A percentile compares a stretch with the other conserved stretches of the same genome.
Evolutionary conservation across 2,797 vertebrate genomes (phyloP).

Genomic region (Argentina silus): DNA sequence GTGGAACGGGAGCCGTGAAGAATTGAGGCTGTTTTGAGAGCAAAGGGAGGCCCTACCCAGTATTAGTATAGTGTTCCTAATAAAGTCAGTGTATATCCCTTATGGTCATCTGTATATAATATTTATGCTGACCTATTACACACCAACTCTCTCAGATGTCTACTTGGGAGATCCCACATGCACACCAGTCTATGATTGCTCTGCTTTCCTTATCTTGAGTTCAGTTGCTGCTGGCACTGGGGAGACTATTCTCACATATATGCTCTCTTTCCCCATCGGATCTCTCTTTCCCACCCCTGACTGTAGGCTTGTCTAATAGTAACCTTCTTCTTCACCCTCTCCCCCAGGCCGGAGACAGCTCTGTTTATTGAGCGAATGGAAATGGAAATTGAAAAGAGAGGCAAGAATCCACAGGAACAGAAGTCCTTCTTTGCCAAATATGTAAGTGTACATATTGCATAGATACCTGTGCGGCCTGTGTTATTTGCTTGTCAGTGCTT

Average conservation of each 20-base stretch:
- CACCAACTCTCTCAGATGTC: too few relatives aligned
- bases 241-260: neutral
- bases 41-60: too few relatives aligned
- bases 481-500: neutral
- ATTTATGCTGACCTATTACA: too few relatives aligned
- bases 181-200: neutral
- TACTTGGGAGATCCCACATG: neutral
- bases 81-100: too few relatives aligned
- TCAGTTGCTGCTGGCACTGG: neutral
- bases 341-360: slow-evolving; percentile 85
- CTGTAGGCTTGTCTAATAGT: neutral
- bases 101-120: too few relatives aligned
- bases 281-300: neutral
- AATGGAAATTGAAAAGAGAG: slow-evolving; percentile 88
- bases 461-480: slow-evolving; percentile 6
- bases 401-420: slow-evolving; percentile 93
- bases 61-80: too few relatives aligned
- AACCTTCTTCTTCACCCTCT: neutral
- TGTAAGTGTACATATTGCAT: slow-evolving; percentile 73
- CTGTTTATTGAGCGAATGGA: slow-evolving; percentile 88
- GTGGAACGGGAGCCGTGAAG: too few relatives aligned
- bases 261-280: neutral
- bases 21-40: too few relatives aligned
- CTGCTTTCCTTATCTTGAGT: neutral
- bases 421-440: slow-evolving; percentile 97